Conservation (phyloP, 2,113 vertebrate species). For the Malaclemys terrapin region DNA sequence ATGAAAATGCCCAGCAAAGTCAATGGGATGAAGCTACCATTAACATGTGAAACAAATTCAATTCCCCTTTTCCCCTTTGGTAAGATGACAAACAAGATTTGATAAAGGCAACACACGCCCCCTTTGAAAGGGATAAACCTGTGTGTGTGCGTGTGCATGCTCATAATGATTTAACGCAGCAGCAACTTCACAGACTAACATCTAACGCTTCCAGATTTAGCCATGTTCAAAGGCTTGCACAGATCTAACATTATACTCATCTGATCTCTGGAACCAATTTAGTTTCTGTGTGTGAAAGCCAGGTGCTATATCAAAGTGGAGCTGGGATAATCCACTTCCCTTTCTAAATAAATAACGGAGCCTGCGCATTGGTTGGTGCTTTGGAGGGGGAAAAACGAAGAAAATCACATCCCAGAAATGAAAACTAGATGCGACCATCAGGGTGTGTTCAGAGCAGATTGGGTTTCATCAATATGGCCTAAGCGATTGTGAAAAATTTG, state of each 20-base stretch:
- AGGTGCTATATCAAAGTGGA: background rate
- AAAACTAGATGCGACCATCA: background rate
- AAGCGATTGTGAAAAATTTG: background rate
- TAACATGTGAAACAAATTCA: background rate
- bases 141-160: too few species aligned
- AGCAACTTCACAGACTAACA: background rate
- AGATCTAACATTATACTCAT: background rate
- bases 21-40: background rate
- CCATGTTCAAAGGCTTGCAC: background rate
- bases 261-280: background rate
- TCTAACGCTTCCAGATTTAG: background rate
- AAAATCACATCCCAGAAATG: background rate
- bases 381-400: background rate
- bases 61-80: background rate
- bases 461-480: background rate
- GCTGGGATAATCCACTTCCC: background rate
- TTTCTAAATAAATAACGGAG: background rate
- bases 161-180: background rate
- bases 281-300: background rate
- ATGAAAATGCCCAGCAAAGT: background rate
- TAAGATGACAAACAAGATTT: background rate
- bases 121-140: background rate
- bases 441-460: accelerated
- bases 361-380: background rate
- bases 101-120: background rate